Percentiles rank a stretch among this genome's conserved stretches.
Evolutionary conservation across 2,797 vertebrate species (phyloP).

Genomic region (Heliangelus exortis): DNA sequence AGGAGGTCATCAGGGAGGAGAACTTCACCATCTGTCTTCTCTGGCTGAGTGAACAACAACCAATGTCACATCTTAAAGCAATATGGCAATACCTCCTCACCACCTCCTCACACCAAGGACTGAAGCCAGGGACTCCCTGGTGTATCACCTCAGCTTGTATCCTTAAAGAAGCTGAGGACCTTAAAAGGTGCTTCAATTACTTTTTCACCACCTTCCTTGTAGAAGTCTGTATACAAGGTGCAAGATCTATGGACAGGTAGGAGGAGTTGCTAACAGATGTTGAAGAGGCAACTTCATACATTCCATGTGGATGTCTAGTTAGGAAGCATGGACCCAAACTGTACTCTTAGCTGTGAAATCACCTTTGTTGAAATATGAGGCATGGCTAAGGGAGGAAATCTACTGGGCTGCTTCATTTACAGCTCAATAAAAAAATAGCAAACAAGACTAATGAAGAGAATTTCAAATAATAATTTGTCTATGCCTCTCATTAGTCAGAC

Average conservation of each 20-base stretch:
- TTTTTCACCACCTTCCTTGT: background rate
- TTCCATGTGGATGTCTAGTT: background rate
- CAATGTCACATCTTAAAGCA: background rate
- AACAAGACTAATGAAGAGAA: background rate
- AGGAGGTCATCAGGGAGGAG: background rate
- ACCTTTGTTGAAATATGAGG: constrained; percentile 58
- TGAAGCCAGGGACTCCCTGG: background rate
- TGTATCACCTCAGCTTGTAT: background rate
- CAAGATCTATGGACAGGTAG: background rate
- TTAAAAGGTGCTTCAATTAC: background rate
- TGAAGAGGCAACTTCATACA: background rate
- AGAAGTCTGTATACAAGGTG: background rate
- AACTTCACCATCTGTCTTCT: background rate
- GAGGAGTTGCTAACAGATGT: background rate
- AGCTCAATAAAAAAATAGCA: background rate
- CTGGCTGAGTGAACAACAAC: background rate
- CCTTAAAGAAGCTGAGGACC: background rate
- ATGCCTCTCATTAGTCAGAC: constrained; percentile 25
- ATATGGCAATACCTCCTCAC: background rate
- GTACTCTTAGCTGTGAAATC: constrained; percentile 32
- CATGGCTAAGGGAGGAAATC: constrained; percentile 57
- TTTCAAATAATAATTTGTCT: constrained; percentile 13
- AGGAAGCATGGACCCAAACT: constrained; percentile 21
- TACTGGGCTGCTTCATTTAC: constrained; percentile 22
- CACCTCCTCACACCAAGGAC: no score